Percentiles rank a stretch among this genome's conserved stretches.
Conservation (phyloP, 2,888 invertebrate genomes). For the Cordilura impudica region DNA sequence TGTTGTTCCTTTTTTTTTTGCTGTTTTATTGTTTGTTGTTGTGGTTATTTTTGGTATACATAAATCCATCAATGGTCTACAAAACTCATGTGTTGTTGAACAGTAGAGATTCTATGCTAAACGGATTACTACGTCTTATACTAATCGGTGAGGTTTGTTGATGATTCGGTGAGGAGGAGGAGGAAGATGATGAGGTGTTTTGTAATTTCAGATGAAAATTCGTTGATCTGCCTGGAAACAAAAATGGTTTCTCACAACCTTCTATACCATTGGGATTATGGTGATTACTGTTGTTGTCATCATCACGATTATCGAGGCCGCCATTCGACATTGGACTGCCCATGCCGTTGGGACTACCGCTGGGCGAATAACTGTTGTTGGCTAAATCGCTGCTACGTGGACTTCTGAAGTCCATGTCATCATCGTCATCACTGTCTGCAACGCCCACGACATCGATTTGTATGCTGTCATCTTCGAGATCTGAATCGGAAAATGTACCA, state of each 20-base stretch:
- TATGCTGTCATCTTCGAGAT: slow-evolving; percentile 83
- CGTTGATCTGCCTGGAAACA: slow-evolving; percentile 64
- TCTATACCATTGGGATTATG: slow-evolving; percentile 46
- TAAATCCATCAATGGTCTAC: slow-evolving; percentile 37
- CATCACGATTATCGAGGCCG: slow-evolving; percentile 62
- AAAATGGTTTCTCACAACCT: slow-evolving; percentile 56
- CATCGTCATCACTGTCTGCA: slow-evolving; percentile 84
- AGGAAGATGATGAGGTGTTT: slow-evolving; percentile 63
- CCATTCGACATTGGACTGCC: slow-evolving; percentile 66
- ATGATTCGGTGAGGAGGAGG: slow-evolving; percentile 70
- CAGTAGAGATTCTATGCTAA: slow-evolving; percentile 92
- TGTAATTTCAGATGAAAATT: slow-evolving; percentile 66
- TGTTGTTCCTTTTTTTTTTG: neutral
- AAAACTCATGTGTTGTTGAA: slow-evolving; percentile 79
- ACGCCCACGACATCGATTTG: slow-evolving; percentile 93
- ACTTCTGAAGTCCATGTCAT: slow-evolving; percentile 79
- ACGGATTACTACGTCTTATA: slow-evolving; percentile 84
- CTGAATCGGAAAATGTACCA: slow-evolving; percentile 82
- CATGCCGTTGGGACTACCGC: slow-evolving; percentile 67
- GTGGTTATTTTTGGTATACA: slow-evolving; percentile 38
- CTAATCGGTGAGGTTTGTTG: slow-evolving; percentile 80
- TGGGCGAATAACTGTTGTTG: slow-evolving; percentile 68
- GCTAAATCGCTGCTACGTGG: slow-evolving; percentile 70
- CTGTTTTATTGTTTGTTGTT: slow-evolving; percentile 10
- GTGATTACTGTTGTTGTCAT: slow-evolving; percentile 59